phyloP scores from a whole-genome alignment of 2,888 invertebrate species.

The Mythimna albipuncta region DNA sequence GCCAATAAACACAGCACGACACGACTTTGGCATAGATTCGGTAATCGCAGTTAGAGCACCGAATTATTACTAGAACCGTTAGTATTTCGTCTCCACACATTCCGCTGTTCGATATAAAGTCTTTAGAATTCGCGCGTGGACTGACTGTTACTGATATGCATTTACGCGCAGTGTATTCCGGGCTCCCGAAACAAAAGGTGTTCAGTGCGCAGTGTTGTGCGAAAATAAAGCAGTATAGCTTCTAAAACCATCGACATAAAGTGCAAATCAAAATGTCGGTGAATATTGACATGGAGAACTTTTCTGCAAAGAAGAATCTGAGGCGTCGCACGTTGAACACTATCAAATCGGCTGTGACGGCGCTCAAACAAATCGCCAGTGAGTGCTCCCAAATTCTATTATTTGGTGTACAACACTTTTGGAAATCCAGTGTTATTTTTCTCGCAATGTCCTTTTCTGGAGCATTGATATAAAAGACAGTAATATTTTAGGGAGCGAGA shows the following conservation, averaged over 20 bases:
- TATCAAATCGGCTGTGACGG: slow-evolving; percentile 85
- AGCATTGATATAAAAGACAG: slow-evolving; percentile 21
- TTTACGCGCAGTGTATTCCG: slow-evolving; percentile 86
- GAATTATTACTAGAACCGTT: slow-evolving; percentile 55
- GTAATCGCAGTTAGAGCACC: slow-evolving; percentile 57
- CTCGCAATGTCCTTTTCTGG: slow-evolving; percentile 16
- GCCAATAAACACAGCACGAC: slow-evolving; percentile 60
- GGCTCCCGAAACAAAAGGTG: slow-evolving; percentile 84
- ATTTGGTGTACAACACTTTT: slow-evolving; percentile 42
- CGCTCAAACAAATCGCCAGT: slow-evolving; percentile 88
- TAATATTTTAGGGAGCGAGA: slow-evolving; percentile 21
- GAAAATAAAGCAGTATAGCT: slow-evolving; percentile 53
- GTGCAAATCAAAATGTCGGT: slow-evolving; percentile 80
- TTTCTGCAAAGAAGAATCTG: slow-evolving; percentile 85
- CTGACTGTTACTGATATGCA: slow-evolving; percentile 85
- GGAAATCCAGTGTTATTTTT: slow-evolving; percentile 40
- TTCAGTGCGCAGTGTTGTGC: slow-evolving; percentile 63
- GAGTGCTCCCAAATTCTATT: slow-evolving; percentile 76
- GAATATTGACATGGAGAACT: slow-evolving; percentile 86
- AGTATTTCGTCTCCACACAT: slow-evolving; percentile 73
- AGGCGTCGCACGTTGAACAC: slow-evolving; percentile 86
- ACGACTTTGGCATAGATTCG: slow-evolving; percentile 61
- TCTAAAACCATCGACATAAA: slow-evolving; percentile 54
- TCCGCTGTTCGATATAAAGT: slow-evolving; percentile 78
- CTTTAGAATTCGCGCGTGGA: slow-evolving; percentile 77